Conservation (phyloP, 2,113 vertebrate genomes). For the Malurus alboscapulatus region DNA sequence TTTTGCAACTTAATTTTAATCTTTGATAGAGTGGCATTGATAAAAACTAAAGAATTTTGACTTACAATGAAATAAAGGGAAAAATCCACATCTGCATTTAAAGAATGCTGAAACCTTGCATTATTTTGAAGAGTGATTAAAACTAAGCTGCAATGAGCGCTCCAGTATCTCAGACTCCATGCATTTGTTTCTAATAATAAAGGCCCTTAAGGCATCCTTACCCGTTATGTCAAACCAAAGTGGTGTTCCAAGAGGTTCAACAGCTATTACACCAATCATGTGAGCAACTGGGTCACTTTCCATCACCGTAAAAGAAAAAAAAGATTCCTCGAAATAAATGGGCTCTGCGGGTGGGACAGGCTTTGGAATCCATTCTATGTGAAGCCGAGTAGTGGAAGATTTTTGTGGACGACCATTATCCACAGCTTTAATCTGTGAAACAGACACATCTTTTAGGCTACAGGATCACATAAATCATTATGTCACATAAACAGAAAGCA, state of each 20-base stretch:
- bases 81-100: not conserved
- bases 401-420: conserved; percentile 98
- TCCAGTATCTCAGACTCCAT: not conserved
- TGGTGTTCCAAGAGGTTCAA: conserved; percentile 82
- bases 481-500: conserved; percentile 1
- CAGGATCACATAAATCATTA: not conserved
- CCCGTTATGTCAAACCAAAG: conserved; percentile 98
- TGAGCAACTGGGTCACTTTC: conserved; percentile 96
- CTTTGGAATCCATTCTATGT: conserved; percentile 95
- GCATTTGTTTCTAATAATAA: conserved; percentile 35
- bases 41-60: not conserved
- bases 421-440: conserved; percentile 92
- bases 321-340: conserved; percentile 88
- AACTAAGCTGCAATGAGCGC: not conserved
- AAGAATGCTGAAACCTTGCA: not conserved
- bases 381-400: conserved; percentile 89
- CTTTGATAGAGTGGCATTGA: not conserved
- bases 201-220: conserved; percentile 55
- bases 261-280: conserved; percentile 93
- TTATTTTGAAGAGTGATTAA: not conserved
- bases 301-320: conserved; percentile 93
- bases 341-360: conserved; percentile 75
- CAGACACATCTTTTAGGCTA: conserved; percentile 31
- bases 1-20: not conserved
- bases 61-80: not conserved